Percentiles rank a stretch among this genome's conserved stretches.
These are phyloP conservation scores for Drosophila simulans DNA, from an alignment of 1,140 invertebrate species.

Conservation along the genomic window DNA sequence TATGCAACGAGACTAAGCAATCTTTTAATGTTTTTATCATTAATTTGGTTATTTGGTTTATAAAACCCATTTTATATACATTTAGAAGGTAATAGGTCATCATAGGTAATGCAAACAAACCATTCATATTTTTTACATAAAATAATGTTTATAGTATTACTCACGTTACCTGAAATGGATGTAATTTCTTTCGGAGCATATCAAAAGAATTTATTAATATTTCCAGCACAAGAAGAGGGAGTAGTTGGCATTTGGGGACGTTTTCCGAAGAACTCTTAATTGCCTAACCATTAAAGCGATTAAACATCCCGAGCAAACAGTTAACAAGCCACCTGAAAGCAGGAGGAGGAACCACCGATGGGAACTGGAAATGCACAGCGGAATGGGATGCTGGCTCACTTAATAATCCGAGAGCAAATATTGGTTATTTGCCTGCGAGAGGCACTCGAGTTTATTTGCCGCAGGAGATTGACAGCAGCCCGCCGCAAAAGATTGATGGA, in stretches of 20 bases:
- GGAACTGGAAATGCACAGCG: slow-evolving; percentile 38
- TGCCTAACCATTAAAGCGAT: slow-evolving; percentile 79
- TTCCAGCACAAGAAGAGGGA: neutral
- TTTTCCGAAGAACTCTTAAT: slow-evolving; percentile 64
- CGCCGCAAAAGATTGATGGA: slow-evolving; percentile 58
- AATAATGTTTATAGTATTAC: neutral
- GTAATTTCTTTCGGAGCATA: slow-evolving; percentile 4
- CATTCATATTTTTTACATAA: neutral
- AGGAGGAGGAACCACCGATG: slow-evolving; percentile 24
- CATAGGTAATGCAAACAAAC: no score
- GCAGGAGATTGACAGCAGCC: slow-evolving; percentile 78
- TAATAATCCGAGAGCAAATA: slow-evolving; percentile 80
- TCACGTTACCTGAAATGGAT: no score
- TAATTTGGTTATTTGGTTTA: no score
- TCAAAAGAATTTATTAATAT: slow-evolving; percentile 17
- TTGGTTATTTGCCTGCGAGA: slow-evolving; percentile 74
- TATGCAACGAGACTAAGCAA: neutral
- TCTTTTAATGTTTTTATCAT: neutral
- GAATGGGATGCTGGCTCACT: slow-evolving; percentile 72
- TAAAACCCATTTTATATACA: neutral
- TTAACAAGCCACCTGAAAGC: slow-evolving; percentile 43
- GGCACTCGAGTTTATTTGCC: slow-evolving; percentile 80
- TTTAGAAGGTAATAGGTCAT: no score
- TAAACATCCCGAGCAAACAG: slow-evolving; percentile 76
- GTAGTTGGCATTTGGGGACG: slow-evolving; percentile 16